Base-by-base conservation (phyloP, 2,113 vertebrate genomes). In the Hemiprocne comata region DNA sequence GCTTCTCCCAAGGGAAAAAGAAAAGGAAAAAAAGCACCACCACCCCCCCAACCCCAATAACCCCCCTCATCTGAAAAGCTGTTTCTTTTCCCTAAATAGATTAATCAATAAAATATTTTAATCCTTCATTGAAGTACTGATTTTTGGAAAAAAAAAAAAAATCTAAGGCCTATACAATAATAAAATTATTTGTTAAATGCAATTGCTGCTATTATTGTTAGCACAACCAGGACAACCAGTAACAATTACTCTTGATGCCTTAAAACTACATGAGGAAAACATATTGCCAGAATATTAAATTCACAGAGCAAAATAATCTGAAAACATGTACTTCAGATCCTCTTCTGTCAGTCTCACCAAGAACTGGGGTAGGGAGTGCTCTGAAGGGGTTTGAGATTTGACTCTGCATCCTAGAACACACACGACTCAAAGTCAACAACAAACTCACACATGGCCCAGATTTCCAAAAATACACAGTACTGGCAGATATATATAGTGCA, bases 391-490 rank as follows among this genome's bases (percentile, higher is more conserved):
- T 74, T 23, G 42, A 46, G 33, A 36, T 42, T 18, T 75, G 42
- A 19, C 6, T 42, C 18, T 71, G 8, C 6, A 40, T 69, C 12
- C 10, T 91, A 51, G 48, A 10, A 10, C 5, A 42, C 6, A 16
- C 28, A 16, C 1, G 1, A 74, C 11, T 64, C 24, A 51, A 67
- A 72, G 33, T 70, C 11, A 83, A 42, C 6, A 77, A 34, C 5
- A 71, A 70, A 46, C 2, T 17, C 3, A 11, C 9, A 33, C 0
- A 0, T 53, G 9, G 3, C 74, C 53, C 13, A 60, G 6, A 55
- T 29, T 69, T 67, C 18, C 8, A 65, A 88, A 89, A 77, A 18
- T 12, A 13, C 10, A 10, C 1, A 13, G 1, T 53, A 26, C 4
- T 51, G 38, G 3, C 7, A 23, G 33, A 14, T 34, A 14, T 38